Base-by-base conservation (phyloP, 2,888 invertebrate species). In the Metallyticus violacea region DNA sequence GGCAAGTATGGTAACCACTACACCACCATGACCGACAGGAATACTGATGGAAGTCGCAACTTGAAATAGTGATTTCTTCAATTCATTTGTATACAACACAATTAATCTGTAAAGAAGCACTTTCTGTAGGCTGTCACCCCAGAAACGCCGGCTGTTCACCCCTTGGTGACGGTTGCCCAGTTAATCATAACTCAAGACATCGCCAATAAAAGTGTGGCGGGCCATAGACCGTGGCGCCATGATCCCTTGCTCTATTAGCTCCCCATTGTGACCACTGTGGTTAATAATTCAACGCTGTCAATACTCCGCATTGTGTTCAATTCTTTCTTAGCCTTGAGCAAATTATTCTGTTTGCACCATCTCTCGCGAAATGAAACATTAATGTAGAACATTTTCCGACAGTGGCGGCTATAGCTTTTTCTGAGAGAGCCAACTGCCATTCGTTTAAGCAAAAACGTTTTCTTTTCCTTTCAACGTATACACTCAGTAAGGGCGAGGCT, bases 181-280 rank as follows among this genome's bases (percentile, higher is more conserved):
- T 62, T 15, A 62, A 62, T 62, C 40, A 62, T 62, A 62, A 40
- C 9, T 40, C 9, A 40, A 62, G 40, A 62, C 40, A 62, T 62
- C 15, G 15, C 40, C 40, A 62, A 62, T 62, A 62, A 62, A 62
- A 62, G 9, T 62, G 40, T 15, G 40, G 40, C 40, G 40, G 40
- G 40, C 22, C 40, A 62, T 9, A 62, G 40, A 62, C 40, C 82
- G 87, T 85, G 85, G 85, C 87, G 81, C 85, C 81, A 79, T 85
- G 82, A 87, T 87, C 85, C 76, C 28, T 78, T 82, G 87, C 82
- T 87, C 87, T 85, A 85, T 87, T 87, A 85, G 28, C 40, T 85
- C 79, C 77, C 82, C 79, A 80, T 87, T 87, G 85, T 85, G 81
- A 77, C 29, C 29, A 7, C n/a, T 26, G 87, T 80, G 85, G 85